phyloP scores from a whole-genome alignment of 2,113 vertebrate species.

The Chaenogobius annularis region DNA sequence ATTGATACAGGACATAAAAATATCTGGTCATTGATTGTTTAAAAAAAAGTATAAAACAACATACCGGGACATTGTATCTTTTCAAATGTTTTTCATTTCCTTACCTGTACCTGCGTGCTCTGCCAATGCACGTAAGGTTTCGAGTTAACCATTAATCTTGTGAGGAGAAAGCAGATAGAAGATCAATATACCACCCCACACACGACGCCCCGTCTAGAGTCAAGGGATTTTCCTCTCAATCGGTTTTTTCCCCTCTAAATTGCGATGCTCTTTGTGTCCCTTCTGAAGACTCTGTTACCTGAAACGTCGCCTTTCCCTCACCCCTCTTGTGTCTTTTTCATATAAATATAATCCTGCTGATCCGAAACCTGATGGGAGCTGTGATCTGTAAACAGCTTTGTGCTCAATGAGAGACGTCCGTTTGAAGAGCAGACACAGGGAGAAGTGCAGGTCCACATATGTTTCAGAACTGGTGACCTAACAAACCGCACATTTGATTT shows the following conservation, averaged over 20 bases:
- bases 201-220: conserved; percentile 51
- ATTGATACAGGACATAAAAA: background rate
- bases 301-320: conserved; percentile 28
- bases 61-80: no score
- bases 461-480: background rate
- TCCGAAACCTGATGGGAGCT: conserved; percentile 72
- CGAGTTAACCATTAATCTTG: conserved; percentile 64
- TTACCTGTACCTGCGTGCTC: conserved; percentile 48
- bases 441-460: conserved; percentile 7
- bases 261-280: conserved; percentile 34
- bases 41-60: no score
- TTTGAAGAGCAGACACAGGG: conserved; percentile 46
- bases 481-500: background rate
- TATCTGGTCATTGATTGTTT: no score
- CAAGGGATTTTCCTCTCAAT: conserved; percentile 49
- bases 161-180: conserved; percentile 57
- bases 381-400: conserved; percentile 73
- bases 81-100: conserved; percentile 50
- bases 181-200: conserved; percentile 62
- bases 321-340: conserved; percentile 50
- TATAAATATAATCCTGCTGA: conserved; percentile 79
- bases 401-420: conserved; percentile 67
- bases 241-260: conserved; percentile 29
- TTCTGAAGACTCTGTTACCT: conserved; percentile 27
- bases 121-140: conserved; percentile 51